phyloP scores from a whole-genome alignment of 2,888 invertebrate genomes.

The Perithous albicinctus region DNA sequence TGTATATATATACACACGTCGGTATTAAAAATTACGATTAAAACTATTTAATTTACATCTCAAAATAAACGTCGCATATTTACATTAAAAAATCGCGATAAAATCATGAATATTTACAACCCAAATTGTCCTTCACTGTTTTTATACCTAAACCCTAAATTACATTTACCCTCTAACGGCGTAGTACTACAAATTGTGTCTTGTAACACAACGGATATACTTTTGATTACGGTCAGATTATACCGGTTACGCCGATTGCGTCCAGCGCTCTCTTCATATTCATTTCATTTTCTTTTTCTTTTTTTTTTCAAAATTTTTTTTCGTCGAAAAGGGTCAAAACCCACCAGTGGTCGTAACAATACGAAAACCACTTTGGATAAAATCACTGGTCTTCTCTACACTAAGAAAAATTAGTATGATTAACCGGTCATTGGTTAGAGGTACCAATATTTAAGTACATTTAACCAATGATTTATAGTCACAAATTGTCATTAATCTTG shows the following conservation, averaged over 20 bases:
- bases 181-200: slow-evolving; percentile 19
- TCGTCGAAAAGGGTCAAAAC: background rate
- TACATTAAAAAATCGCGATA: slow-evolving; percentile 47
- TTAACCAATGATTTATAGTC: too few relatives aligned
- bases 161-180: slow-evolving; percentile 38
- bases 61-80: slow-evolving; percentile 50
- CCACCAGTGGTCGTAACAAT: background rate
- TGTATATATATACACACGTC: slow-evolving; percentile 60
- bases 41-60: slow-evolving; percentile 73
- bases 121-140: background rate
- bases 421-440: too few relatives aligned
- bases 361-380: background rate
- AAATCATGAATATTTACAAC: slow-evolving; percentile 56
- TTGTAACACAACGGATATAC: slow-evolving; percentile 33
- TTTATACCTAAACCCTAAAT: background rate
- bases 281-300: background rate
- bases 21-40: slow-evolving; percentile 67
- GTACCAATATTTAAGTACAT: too few relatives aligned
- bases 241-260: slow-evolving; percentile 39
- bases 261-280: slow-evolving; percentile 57
- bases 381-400: background rate
- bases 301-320: slow-evolving; percentile 20
- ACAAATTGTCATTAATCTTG: too few relatives aligned
- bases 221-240: slow-evolving; percentile 64
- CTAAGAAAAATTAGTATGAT: too few relatives aligned